Evolutionary conservation across 92 coral and sea anemone species (phyloP), one percentile per base, ranked within the genome.

Genomic region (Metridium senile): DNA sequence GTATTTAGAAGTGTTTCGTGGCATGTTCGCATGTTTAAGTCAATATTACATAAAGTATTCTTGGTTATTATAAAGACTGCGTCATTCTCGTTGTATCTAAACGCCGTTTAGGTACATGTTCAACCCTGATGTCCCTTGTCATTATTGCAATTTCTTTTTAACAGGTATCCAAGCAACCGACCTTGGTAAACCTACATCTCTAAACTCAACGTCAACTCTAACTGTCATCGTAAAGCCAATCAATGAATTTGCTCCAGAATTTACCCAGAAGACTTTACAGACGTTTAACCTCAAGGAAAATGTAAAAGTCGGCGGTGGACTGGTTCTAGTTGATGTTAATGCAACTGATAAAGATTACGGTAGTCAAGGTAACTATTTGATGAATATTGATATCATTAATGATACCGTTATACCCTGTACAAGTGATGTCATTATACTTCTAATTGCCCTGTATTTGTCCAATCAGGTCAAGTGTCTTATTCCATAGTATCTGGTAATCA

Each of bases 201-300:
- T 58, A 34, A 25, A 71, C 74, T 77, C 82, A 78, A 84, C 89
- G 26, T 66, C 90, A 11, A 58, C 29, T 62, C 81, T 90, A 27
- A 62, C 54, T 25, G 85, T 93, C 27, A 34, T 43, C 39, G 87
- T 93, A 53, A 66, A 57, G 19, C 84, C 92, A 4, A 90, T 84
- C 33, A 89, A 93, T 71, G 94, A 93, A 70, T 93, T 76, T 68
- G 68, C 93, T 72, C 98, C 98, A 32, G 75, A 72, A 70, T 85
- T 93, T 56, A 79, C 80, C 51, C 85, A 79, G 47, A 64, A 27
- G 7, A 39, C 58, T 30, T 82, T 84, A 35, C 82, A 66, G 43
- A 3, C n/a, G 18, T 28, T 86, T n/a, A 74, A 26, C 49, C 74
- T 86, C 59, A 74, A 74, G 62, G 91, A 89, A 74, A 70, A 89